phyloP scores from a whole-genome alignment of 2,113 vertebrate genomes.

The Pitta sordida region DNA sequence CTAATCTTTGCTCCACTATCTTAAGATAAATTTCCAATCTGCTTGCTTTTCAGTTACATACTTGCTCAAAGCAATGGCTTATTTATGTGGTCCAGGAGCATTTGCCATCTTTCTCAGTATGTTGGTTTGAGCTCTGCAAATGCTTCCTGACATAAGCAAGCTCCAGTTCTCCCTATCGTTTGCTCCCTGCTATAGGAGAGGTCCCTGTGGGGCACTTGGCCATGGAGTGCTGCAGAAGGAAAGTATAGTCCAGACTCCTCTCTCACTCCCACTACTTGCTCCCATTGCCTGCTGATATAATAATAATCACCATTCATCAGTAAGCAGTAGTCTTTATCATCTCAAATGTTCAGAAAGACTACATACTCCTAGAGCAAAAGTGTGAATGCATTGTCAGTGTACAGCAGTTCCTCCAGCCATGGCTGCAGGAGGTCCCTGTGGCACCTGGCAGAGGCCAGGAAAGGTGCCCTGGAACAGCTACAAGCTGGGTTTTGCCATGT shows the following conservation, averaged over 20 bases:
- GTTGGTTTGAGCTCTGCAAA: neutral
- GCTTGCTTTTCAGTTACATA: neutral
- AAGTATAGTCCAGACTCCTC: neutral
- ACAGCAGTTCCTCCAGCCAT: no score
- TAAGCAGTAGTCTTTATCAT: neutral
- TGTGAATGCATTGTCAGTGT: neutral
- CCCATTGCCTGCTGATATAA: accelerated
- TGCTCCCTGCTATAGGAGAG: neutral
- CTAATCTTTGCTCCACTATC: slow-evolving; percentile 50
- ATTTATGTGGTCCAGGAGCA: neutral
- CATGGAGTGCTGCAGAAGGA: neutral
- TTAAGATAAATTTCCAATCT: slow-evolving; percentile 44
- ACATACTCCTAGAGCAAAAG: neutral
- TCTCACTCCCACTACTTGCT: neutral
- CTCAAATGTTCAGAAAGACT: neutral
- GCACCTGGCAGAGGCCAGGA: neutral
- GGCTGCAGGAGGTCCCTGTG: neutral
- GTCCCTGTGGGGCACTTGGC: accelerated
- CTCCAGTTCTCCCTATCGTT: neutral
- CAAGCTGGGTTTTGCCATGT: neutral
- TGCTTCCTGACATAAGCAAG: neutral
- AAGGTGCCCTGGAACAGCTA: neutral
- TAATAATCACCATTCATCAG: neutral
- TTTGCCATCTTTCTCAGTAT: neutral
- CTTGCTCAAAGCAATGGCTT: neutral